Evolutionary conservation across 1,140 invertebrate species (phyloP), one percentile per base, ranked within the genome.

Genomic region (Drosophila malerkotliana): DNA sequence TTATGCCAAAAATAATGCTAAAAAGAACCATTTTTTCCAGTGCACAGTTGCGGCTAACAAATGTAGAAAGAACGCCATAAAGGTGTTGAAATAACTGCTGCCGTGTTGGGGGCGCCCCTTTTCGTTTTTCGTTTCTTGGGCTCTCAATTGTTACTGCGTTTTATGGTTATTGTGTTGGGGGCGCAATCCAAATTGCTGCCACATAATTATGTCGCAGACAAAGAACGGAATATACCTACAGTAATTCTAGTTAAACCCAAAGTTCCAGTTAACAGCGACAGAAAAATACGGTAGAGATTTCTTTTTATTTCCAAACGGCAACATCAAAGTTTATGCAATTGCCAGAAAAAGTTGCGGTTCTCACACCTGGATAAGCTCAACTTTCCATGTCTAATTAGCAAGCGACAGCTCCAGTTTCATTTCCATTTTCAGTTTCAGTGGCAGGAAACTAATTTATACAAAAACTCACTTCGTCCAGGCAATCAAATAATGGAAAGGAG

Each of bases 1-100:
- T 28, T 28, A 28, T 28, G 21, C 26, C 26, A 1, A 28, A 6
- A 28, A 28, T 28, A 28, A 7, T 28, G 0, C 0, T 28, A 28
- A 28, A 28, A 28, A 4, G 26, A 28, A 28, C 26, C 6, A 28
- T 28, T 28, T 28, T 28, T 28, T n/a, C 12, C 7, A 64, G 72
- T 63, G 67, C 55, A 24, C 30, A 26, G 54, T 49, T 55, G 64
- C 28, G 67, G 44, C 30, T 55, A 78, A 79, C 78, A 81, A 73
- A 81, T 80, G 81, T 80, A 72, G 72, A 34, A 59, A 62, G 76
- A 56, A 54, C 72, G 51, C 80, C 76, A 84, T 83, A 79, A 79
- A 88, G 83, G 83, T 88, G 83, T 88, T 88, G 83, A 88, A 88
- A 88, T 83, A 88, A 88, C 84, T 87, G 62, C 78, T 78, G 72